Conservation (phyloP, 2,113 vertebrate species). For the Morone saxatilis region DNA sequence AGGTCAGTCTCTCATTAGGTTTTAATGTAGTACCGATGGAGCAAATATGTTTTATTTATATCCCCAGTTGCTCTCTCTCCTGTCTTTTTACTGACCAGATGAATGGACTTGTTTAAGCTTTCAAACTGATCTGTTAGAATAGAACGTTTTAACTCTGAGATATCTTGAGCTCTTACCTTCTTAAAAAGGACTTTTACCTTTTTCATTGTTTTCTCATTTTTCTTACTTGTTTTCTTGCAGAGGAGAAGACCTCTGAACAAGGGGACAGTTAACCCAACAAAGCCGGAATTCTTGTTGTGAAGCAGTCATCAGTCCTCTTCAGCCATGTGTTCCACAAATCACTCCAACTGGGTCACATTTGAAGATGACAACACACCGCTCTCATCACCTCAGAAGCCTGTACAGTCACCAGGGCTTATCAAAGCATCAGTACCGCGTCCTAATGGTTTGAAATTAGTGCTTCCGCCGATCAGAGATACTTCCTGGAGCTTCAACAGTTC, state of each 20-base stretch:
- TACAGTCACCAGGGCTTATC: constrained; percentile 75
- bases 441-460: constrained; percentile 91
- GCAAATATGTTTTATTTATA: constrained; percentile 56
- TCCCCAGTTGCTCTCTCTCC: constrained; percentile 18
- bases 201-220: not conserved
- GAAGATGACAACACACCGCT: constrained; percentile 89
- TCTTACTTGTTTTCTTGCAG: constrained; percentile 62
- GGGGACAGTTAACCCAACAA: constrained; percentile 24
- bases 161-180: not conserved
- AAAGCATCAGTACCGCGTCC: constrained; percentile 86
- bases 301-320: constrained; percentile 26
- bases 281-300: constrained; percentile 41
- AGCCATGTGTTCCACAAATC: constrained; percentile 93
- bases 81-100: not conserved
- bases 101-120: constrained; percentile 22
- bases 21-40: constrained; percentile 44
- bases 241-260: constrained; percentile 36
- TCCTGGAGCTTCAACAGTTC: constrained; percentile 86
- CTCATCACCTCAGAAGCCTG: constrained; percentile 86
- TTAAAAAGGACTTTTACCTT: not conserved
- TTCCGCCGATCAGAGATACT: constrained; percentile 85
- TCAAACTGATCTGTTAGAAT: constrained; percentile 14
- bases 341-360: constrained; percentile 96
- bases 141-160: not conserved
- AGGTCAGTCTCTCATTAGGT: constrained; percentile 38